A percentile compares a stretch with the other conserved stretches of the same genome.
Evolutionary conservation across 2,888 invertebrate species (phyloP).

Genomic region (Ennomos fuscantarius): DNA sequence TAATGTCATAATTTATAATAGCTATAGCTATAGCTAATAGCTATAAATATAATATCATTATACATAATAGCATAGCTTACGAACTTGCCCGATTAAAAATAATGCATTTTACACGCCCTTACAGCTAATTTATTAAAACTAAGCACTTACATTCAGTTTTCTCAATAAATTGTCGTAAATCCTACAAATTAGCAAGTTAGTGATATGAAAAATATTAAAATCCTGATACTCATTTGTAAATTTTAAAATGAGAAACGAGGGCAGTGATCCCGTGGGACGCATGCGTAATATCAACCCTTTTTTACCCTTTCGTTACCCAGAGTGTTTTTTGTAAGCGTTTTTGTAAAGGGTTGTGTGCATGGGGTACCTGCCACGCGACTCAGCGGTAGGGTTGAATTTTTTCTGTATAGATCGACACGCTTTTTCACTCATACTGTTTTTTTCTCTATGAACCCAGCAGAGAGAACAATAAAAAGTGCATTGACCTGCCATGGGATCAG

Average conservation of each 20-base stretch:
- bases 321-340: constrained; percentile 81
- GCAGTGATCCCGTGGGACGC: constrained; percentile 77
- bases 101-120: too few species aligned
- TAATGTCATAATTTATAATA: too few species aligned
- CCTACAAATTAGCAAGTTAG: constrained; percentile 12
- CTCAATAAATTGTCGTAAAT: constrained; percentile 11
- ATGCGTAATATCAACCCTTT: constrained; percentile 84
- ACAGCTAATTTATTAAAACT: too few species aligned
- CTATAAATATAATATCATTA: too few species aligned
- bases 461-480: constrained; percentile 77
- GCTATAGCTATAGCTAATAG: too few species aligned
- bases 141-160: background rate
- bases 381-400: constrained; percentile 79
- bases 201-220: constrained; percentile 36
- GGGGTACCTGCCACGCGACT: constrained; percentile 82
- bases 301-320: constrained; percentile 82
- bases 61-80: too few species aligned
- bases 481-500: constrained; percentile 81
- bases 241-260: constrained; percentile 78
- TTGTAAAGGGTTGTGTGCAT: constrained; percentile 81
- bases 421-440: constrained; percentile 67
- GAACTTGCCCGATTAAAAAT: too few species aligned
- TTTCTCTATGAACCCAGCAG: constrained; percentile 62
- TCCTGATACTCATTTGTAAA: constrained; percentile 55
- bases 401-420: constrained; percentile 68